Conservation (phyloP, 2,888 invertebrate genomes). For the Aproaerema taeniolella region DNA sequence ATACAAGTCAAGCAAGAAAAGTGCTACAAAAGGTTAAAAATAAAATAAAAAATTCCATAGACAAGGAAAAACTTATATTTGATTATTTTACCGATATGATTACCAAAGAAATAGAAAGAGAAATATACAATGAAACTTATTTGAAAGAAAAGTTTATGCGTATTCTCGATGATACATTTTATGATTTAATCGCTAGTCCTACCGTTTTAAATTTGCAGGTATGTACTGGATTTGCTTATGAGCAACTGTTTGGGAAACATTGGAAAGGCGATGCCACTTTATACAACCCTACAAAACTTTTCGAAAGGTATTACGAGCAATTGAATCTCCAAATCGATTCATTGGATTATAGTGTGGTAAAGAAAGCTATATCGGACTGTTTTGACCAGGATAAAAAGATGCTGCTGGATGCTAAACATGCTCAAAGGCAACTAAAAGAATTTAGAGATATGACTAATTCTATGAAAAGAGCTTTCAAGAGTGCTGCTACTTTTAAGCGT, state of each 20-base stretch:
- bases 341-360: conserved; percentile 60
- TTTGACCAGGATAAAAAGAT: background rate
- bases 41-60: background rate
- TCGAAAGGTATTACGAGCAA: conserved; percentile 66
- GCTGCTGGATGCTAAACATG: background rate
- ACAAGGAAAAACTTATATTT: background rate
- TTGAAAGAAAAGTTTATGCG: conserved; percentile 57
- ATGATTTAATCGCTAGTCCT: conserved; percentile 58
- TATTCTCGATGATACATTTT: conserved; percentile 55
- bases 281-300: conserved; percentile 60
- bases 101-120: conserved; percentile 43
- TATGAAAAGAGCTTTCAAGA: conserved; percentile 22
- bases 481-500: conserved; percentile 44
- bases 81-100: background rate
- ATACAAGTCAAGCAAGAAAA: conserved; percentile 49
- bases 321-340: conserved; percentile 60
- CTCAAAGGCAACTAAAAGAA: background rate
- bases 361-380: conserved; percentile 20
- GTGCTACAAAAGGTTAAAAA: conserved; percentile 23
- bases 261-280: background rate
- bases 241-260: conserved; percentile 41
- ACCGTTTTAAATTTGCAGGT: conserved; percentile 56
- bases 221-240: conserved; percentile 66
- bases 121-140: conserved; percentile 51
- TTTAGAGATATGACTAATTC: background rate